These are phyloP conservation scores for Petrocephalus sullivani DNA, from an alignment of 2,797 vertebrate species.

Conservation along the genomic window DNA sequence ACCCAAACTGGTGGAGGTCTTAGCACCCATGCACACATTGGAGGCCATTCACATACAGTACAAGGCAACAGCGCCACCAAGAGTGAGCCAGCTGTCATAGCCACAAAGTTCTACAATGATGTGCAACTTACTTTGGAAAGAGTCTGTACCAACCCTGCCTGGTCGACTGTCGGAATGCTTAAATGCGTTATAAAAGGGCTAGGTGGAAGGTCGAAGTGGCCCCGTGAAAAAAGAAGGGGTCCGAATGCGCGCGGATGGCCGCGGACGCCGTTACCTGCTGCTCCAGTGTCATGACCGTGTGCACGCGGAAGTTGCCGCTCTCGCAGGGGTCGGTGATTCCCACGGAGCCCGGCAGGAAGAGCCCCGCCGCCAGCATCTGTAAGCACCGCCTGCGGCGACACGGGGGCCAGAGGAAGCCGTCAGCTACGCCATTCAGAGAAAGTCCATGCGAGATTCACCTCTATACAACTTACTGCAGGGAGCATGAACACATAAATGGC, in stretches of 20 bases:
- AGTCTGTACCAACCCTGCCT: not conserved
- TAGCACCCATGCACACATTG: not conserved
- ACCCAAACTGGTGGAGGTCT: not conserved
- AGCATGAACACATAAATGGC: not conserved
- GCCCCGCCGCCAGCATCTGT: slow-evolving; percentile 89
- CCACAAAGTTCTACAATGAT: not conserved
- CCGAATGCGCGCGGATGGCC: not conserved
- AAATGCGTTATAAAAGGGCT: not conserved
- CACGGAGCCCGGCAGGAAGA: slow-evolving; percentile 90
- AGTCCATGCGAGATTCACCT: not conserved
- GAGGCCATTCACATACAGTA: not conserved
- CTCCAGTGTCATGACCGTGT: slow-evolving; percentile 95
- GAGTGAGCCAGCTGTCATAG: not conserved
- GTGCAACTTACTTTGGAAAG: not conserved
- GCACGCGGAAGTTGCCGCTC: slow-evolving; percentile 90
- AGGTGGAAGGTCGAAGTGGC: not conserved
- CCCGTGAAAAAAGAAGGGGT: not conserved
- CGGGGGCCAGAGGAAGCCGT: not conserved
- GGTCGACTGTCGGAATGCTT: not conserved
- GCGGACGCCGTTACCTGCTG: slow-evolving; percentile 73
- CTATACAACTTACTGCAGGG: not conserved
- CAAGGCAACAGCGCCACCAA: not conserved
- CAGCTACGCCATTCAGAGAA: not conserved
- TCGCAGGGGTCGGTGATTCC: slow-evolving; percentile 96
- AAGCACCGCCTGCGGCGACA: slow-evolving; percentile 76